Base-by-base conservation (phyloP, 2,888 invertebrate genomes). In the Byasa hedistus region DNA sequence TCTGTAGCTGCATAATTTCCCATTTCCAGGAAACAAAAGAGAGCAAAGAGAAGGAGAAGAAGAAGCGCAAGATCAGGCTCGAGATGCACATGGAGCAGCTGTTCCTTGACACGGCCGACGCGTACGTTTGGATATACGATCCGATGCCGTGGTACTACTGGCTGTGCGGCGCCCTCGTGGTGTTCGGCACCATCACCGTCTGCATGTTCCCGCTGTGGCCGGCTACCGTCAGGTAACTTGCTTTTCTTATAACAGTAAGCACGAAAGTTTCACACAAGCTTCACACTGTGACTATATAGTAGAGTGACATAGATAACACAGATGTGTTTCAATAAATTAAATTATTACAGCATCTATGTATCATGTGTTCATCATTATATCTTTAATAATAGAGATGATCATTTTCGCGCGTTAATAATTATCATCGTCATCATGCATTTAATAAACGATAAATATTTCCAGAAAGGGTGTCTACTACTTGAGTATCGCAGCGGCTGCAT, bases 131-230 rank as follows among this genome's bases (percentile, higher is more conserved):
- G 99, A 96, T 99, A 71, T 99, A 98, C 87, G 98, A 99, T 87
- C 98, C 99, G 0, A 97, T 98, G 83, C 98, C 98, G 54, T 94
- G 96, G 84, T 96, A 97, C 88, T 98, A 97, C 87, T 98, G 98
- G 96, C 93, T 98, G 72, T 96, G 97, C 78, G 99, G 99, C n/a
- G 94, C 95, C 12, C 91, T 97, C 5, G 92, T 97, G 70, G 97
- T 99, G 39, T 91, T 99, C 65, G 99, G 98, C 24, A 98, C 98
- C 39, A 98, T 99, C 76, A 96, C 96, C 19, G 95, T 99, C 52
- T 99, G 99, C 87, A 94, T 99, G 82, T 99, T 99, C 92, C 99
- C 99, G n/a, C 91, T 99, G 65, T 99, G 99, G 99, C 99, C 99
- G 0, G 96, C 97, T 64, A 95, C 96, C 75, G 96, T 99, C 76